Conservation (phyloP, 2,888 invertebrate species). For the Pantelozetes paolii region DNA sequence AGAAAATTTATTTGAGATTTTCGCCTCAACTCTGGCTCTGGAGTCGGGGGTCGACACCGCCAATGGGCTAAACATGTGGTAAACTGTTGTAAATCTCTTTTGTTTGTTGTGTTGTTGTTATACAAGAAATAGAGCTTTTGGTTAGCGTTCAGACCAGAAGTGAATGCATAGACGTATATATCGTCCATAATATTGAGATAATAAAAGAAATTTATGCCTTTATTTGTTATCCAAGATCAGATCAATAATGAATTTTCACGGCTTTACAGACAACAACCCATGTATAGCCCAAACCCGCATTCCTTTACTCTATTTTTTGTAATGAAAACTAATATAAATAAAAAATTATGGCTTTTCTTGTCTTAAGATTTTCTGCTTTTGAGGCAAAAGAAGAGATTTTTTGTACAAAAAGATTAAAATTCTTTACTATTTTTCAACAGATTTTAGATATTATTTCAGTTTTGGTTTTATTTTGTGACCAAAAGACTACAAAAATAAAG, state of each 20-base stretch:
- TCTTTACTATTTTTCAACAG: constrained; percentile 11
- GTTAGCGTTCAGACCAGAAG: not conserved
- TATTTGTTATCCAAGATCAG: constrained; percentile 27
- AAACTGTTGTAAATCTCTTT: constrained; percentile 22
- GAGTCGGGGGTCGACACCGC: constrained; percentile 11
- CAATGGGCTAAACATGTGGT: constrained; percentile 30
- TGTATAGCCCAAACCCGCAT: not conserved
- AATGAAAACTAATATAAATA: not conserved
- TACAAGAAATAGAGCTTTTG: too few relatives aligned
- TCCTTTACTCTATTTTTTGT: not conserved
- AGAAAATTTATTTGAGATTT: not conserved
- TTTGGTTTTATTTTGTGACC: not conserved
- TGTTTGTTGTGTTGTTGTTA: not conserved
- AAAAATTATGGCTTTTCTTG: not conserved
- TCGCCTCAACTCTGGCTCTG: not conserved
- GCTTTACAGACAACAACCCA: too few relatives aligned
- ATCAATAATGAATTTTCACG: constrained; percentile 28
- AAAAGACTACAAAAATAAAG: not conserved
- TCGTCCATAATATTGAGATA: constrained; percentile 1
- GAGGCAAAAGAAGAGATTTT: not conserved
- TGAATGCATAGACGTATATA: not conserved
- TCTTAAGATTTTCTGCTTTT: not conserved
- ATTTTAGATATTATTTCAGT: not conserved
- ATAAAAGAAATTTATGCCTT: constrained; percentile 25
- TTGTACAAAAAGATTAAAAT: not conserved